Evolutionary conservation across 2,113 vertebrate genomes (phyloP).

Genomic region (Pollimyrus isidori): DNA sequence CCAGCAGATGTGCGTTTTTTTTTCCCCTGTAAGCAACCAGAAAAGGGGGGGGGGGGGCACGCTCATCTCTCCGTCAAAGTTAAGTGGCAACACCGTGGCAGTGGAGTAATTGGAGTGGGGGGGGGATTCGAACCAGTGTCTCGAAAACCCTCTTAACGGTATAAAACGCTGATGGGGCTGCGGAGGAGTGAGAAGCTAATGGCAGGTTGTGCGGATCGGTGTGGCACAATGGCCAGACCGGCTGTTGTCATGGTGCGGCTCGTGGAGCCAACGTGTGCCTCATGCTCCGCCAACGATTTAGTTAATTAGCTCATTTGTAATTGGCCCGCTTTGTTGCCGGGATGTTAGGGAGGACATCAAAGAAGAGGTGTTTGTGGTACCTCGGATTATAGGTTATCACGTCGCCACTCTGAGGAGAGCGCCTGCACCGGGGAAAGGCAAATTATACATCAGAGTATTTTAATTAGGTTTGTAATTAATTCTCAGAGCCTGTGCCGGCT

Average conservation of each 20-base stretch:
- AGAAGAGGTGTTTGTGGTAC: slow-evolving; percentile 93
- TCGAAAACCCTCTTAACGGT: slow-evolving; percentile 24
- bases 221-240: slow-evolving; percentile 81
- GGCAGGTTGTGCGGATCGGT: slow-evolving; percentile 78
- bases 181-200: slow-evolving; percentile 67
- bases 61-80: background rate
- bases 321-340: slow-evolving; percentile 95
- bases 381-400: slow-evolving; percentile 74
- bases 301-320: slow-evolving; percentile 99
- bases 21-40: slow-evolving; percentile 1
- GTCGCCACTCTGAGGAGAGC: slow-evolving; percentile 70
- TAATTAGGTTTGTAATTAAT: slow-evolving; percentile 73
- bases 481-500: slow-evolving; percentile 58
- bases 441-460: slow-evolving; percentile 70
- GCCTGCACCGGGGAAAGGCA: slow-evolving; percentile 50
- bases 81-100: background rate
- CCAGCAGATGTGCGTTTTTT: background rate
- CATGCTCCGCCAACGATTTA: slow-evolving; percentile 99
- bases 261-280: slow-evolving; percentile 95
- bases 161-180: slow-evolving; percentile 53
- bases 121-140: background rate
- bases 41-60: background rate
- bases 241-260: slow-evolving; percentile 97
- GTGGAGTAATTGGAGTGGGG: background rate
- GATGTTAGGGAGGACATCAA: slow-evolving; percentile 95